Evolutionary conservation across 2,888 invertebrate genomes (phyloP).

Genomic region (Macrosoma leucophasiata): DNA sequence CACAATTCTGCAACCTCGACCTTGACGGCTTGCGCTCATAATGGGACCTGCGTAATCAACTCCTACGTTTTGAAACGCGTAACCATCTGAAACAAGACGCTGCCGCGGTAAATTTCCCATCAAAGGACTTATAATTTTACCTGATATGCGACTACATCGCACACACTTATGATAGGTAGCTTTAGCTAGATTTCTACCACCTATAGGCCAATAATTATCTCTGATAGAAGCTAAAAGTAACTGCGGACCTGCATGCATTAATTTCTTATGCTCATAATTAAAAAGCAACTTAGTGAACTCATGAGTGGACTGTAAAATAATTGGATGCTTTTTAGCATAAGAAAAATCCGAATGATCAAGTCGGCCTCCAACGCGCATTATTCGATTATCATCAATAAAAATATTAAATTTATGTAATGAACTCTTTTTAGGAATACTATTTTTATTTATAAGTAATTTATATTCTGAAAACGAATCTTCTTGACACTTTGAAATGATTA

Average conservation of each 20-base stretch:
- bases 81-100: conserved; percentile 16
- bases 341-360: too few species aligned
- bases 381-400: too few species aligned
- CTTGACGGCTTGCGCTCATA: conserved; percentile 10
- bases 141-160: conserved; percentile 23
- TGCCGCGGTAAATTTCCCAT: conserved; percentile 27
- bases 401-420: too few species aligned
- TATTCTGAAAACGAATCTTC: too few species aligned
- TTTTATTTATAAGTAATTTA: too few species aligned
- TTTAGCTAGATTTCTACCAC: conserved; percentile 15
- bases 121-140: conserved; percentile 16
- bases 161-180: conserved; percentile 18
- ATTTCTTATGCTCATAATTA: conserved; percentile 15
- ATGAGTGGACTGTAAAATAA: too few species aligned
- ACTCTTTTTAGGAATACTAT: too few species aligned
- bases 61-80: conserved; percentile 14
- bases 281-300: too few species aligned
- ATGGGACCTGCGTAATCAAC: conserved; percentile 26
- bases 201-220: conserved; percentile 22
- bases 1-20: conserved; percentile 18
- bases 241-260: conserved; percentile 23
- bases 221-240: conserved; percentile 19
- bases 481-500: too few species aligned
- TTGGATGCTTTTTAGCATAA: too few species aligned
- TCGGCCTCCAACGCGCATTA: too few species aligned